phyloP scores from a whole-genome alignment of 2,113 vertebrate species.

The Upupa epops region DNA sequence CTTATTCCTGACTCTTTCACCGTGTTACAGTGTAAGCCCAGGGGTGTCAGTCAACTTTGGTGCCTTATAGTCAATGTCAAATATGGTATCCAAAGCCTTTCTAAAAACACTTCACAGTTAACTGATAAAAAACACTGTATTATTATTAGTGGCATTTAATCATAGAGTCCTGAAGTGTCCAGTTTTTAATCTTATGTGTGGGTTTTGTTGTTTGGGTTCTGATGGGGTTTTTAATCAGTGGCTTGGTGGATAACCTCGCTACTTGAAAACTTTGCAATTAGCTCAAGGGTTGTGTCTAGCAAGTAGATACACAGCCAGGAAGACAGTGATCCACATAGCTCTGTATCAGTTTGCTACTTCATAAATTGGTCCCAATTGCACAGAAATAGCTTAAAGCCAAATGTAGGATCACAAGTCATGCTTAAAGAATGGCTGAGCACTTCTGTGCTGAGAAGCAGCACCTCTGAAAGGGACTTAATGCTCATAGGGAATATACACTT shows the following conservation, averaged over 20 bases:
- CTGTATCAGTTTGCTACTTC: background rate
- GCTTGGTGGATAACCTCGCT: background rate
- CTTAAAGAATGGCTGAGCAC: rapidly evolving
- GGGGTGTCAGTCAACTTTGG: background rate
- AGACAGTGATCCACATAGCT: background rate
- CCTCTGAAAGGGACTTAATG: background rate
- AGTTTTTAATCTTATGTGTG: background rate
- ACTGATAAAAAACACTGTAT: background rate
- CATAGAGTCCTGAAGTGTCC: background rate
- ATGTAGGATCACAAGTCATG: background rate
- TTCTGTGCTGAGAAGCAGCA: background rate
- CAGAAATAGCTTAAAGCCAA: background rate
- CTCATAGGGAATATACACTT: background rate
- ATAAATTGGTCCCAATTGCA: background rate
- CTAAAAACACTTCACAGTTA: background rate
- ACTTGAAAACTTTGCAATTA: background rate
- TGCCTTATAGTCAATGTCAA: background rate
- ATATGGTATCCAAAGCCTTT: background rate
- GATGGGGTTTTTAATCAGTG: background rate
- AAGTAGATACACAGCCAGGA: background rate
- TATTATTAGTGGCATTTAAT: background rate
- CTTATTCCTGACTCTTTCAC: background rate
- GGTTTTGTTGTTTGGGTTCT: background rate
- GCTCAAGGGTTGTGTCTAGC: background rate
- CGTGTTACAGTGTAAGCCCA: rapidly evolving